Evolutionary conservation across 2,113 vertebrate species (phyloP).

Genomic region (Nannospalax galili): DNA sequence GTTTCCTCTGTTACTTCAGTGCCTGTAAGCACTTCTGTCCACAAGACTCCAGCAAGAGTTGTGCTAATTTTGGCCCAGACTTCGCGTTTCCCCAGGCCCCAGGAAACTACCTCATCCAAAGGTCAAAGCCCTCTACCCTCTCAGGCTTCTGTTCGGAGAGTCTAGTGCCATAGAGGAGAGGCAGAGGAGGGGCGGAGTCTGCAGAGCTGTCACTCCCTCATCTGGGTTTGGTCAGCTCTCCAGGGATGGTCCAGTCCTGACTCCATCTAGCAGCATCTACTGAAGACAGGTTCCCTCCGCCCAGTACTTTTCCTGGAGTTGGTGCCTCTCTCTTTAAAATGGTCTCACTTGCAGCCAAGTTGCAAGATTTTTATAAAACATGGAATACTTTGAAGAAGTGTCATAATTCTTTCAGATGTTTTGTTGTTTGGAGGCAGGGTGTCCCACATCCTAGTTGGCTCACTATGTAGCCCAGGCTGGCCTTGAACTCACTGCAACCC

Average conservation of each 20-base stretch:
- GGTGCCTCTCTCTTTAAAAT: background rate
- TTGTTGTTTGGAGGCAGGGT: background rate
- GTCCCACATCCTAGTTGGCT: background rate
- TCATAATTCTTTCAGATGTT: background rate
- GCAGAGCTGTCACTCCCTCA: no score
- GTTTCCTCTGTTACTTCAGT: background rate
- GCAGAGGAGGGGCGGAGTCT: accelerated
- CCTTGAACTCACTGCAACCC: background rate
- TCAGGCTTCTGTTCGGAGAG: background rate
- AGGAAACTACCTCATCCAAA: no score
- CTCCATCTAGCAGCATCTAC: no score
- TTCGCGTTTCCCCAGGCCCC: accelerated
- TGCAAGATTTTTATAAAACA: background rate
- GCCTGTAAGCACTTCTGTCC: background rate
- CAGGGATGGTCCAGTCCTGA: background rate
- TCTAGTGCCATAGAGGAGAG: background rate
- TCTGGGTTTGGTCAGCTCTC: no score
- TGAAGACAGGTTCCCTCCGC: background rate
- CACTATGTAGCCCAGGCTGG: background rate
- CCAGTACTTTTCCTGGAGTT: background rate
- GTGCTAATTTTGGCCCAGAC: background rate
- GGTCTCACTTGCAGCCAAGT: background rate
- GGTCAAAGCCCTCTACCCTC: background rate
- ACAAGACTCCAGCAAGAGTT: background rate
- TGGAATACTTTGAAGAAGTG: background rate